Evolutionary conservation across 2,113 vertebrate species (phyloP).

Genomic region (Typhlomys cinereus): DNA sequence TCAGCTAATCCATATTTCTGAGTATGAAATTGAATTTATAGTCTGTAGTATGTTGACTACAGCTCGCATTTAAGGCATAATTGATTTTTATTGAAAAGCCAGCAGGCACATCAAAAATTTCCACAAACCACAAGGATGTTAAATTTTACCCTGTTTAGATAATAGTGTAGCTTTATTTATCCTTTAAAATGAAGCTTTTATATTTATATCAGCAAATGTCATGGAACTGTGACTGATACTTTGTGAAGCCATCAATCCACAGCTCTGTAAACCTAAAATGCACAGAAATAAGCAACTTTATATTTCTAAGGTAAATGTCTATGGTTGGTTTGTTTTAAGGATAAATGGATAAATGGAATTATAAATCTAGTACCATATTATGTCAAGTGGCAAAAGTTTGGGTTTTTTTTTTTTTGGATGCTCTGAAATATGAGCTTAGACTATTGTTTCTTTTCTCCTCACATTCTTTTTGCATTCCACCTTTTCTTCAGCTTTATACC

Average conservation of each 20-base stretch:
- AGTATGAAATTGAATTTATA: slow-evolving; percentile 95
- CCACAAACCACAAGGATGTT: slow-evolving; percentile 92
- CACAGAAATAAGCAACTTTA: slow-evolving; percentile 81
- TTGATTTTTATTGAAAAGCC: slow-evolving; percentile 97
- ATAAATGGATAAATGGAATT: slow-evolving; percentile 80
- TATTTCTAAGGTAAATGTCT: slow-evolving; percentile 80
- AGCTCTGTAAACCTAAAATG: slow-evolving; percentile 76
- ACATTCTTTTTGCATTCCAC: slow-evolving; percentile 39
- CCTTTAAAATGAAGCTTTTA: slow-evolving; percentile 89
- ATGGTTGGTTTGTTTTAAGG: slow-evolving; percentile 82
- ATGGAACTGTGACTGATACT: slow-evolving; percentile 86
- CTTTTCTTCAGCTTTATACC: slow-evolving; percentile 37
- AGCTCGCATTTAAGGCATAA: slow-evolving; percentile 92
- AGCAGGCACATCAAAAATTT: slow-evolving; percentile 95
- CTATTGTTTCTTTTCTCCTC: slow-evolving; percentile 50
- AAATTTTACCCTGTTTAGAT: slow-evolving; percentile 91
- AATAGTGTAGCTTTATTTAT: slow-evolving; percentile 90
- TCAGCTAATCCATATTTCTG: slow-evolving; percentile 94
- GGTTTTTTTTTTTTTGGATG: slow-evolving; percentile 59
- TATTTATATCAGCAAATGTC: slow-evolving; percentile 88
- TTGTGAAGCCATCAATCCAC: slow-evolving; percentile 82
- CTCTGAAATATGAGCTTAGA: slow-evolving; percentile 66
- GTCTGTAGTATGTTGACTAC: slow-evolving; percentile 92
- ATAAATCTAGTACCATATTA: slow-evolving; percentile 79
- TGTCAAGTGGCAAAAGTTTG: slow-evolving; percentile 62